Conservation (phyloP, 2,113 vertebrate genomes). For the Poecile atricapillus region DNA sequence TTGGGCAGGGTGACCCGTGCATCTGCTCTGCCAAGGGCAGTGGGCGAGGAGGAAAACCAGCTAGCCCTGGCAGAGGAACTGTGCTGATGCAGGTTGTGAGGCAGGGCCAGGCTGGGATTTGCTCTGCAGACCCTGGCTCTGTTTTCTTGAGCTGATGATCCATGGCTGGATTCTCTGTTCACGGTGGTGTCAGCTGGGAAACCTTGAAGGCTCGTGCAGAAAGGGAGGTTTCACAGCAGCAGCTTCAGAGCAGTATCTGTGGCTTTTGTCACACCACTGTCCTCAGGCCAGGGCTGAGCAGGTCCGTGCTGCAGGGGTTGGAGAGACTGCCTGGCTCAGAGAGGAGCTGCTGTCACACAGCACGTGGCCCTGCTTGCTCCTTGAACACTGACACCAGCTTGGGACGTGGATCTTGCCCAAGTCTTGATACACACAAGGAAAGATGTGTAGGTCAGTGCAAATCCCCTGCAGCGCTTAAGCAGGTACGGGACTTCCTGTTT, state of each 20-base stretch:
- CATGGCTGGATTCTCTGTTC: rapidly evolving
- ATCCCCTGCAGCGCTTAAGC: neutral
- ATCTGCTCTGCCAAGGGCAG: rapidly evolving
- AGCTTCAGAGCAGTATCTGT: neutral
- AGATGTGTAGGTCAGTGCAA: neutral
- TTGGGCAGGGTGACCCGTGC: neutral
- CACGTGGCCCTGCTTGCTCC: neutral
- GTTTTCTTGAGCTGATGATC: neutral
- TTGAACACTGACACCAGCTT: neutral
- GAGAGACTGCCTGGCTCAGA: neutral
- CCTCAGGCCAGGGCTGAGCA: neutral
- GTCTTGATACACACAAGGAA: neutral
- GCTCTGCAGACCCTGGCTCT: neutral
- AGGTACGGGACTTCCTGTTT: neutral
- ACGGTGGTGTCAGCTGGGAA: neutral
- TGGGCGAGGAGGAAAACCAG: neutral
- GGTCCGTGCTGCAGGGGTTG: neutral
- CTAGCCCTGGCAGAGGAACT: neutral
- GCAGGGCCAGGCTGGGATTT: neutral
- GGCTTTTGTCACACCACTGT: neutral
- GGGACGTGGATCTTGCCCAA: neutral
- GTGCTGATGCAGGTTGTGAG: neutral
- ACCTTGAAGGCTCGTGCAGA: neutral
- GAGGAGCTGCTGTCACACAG: neutral
- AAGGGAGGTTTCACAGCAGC: neutral